These are phyloP conservation scores for Platichthys stellatus DNA, from an alignment of 2,113 vertebrate species.

Conservation along the genomic window DNA sequence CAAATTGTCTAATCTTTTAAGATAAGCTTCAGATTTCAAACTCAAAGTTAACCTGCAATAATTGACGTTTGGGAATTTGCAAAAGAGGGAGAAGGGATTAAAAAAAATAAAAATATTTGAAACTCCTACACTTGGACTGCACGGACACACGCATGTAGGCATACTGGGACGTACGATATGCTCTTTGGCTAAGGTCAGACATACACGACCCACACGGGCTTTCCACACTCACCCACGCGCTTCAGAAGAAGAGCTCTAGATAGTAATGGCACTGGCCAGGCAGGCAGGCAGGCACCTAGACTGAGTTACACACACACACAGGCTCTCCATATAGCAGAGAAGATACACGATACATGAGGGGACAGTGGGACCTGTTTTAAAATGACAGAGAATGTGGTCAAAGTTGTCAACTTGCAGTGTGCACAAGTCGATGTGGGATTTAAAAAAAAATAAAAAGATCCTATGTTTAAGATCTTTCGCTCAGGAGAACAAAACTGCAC, in stretches of 20 bases:
- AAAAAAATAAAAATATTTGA: slow-evolving; percentile 7
- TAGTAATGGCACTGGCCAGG: slow-evolving; percentile 56
- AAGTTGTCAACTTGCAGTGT: not conserved
- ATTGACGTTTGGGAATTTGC: slow-evolving; percentile 16
- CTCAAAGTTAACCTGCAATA: slow-evolving; percentile 1
- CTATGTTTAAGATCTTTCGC: slow-evolving; percentile 17
- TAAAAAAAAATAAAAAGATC: not conserved
- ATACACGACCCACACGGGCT: slow-evolving; percentile 33
- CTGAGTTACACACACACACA: slow-evolving; percentile 32
- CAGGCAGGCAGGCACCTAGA: slow-evolving; percentile 48
- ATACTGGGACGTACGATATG: slow-evolving; percentile 30
- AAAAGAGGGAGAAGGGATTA: slow-evolving; percentile 36
- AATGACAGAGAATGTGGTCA: slow-evolving; percentile 39
- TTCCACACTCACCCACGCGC: slow-evolving; percentile 19
- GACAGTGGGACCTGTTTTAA: slow-evolving; percentile 21
- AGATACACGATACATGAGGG: slow-evolving; percentile 9
- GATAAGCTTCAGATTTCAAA: slow-evolving; percentile 14
- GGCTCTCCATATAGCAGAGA: slow-evolving; percentile 20
- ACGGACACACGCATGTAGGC: slow-evolving; percentile 36
- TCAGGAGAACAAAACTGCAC: slow-evolving; percentile 36
- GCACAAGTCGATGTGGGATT: not conserved
- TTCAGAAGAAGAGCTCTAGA: slow-evolving; percentile 39
- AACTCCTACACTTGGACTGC: slow-evolving; percentile 34
- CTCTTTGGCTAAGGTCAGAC: slow-evolving; percentile 75
- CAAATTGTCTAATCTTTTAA: slow-evolving; percentile 1